Evolutionary conservation across 2,113 vertebrate genomes (phyloP), one percentile per base, ranked within the genome.

Genomic region (Suncus etruscus): DNA sequence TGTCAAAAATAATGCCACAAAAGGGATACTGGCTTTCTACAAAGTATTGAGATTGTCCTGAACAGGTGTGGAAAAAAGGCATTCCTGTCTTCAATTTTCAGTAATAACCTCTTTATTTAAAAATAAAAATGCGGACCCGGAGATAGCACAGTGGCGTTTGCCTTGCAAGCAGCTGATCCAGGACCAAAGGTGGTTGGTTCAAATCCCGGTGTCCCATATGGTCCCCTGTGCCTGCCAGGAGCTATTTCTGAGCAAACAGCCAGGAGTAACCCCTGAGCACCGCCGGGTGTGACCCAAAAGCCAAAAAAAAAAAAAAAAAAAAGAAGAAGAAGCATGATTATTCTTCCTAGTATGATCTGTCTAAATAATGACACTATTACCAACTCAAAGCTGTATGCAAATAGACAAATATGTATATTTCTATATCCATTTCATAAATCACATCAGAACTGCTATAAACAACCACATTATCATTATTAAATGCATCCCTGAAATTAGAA

Each of bases 111-210:
- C 63, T 24, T 70, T 50, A 86, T 47, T 83, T 73, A 63, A 75
- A 96, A 86, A 89, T 12, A 83, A n/a, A 83, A 86, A 83, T 12
- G 45, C n/a, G n/a, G n/a, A n/a, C n/a, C n/a, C n/a, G n/a, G n/a
- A n/a, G n/a, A n/a, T n/a, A n/a, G n/a, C n/a, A n/a, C n/a, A n/a
- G n/a, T n/a, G n/a, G n/a, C n/a, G n/a, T n/a, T n/a, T n/a, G n/a
- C n/a, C n/a, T n/a, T n/a, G n/a, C n/a, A n/a, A n/a, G n/a, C n/a
- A n/a, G n/a, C n/a, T n/a, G n/a, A n/a, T n/a, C n/a, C n/a, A n/a
- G n/a, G n/a, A n/a, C n/a, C n/a, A n/a, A n/a, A n/a, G n/a, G n/a
- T n/a, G n/a, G n/a, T n/a, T n/a, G n/a, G n/a, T n/a, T n/a, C n/a
- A n/a, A n/a, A n/a, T n/a, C n/a, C n/a, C n/a, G n/a, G n/a, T n/a